These are phyloP conservation scores for Phrynocephalus vlangalii DNA, from an alignment of 2,797 vertebrate genomes.

Conservation along the genomic window DNA sequence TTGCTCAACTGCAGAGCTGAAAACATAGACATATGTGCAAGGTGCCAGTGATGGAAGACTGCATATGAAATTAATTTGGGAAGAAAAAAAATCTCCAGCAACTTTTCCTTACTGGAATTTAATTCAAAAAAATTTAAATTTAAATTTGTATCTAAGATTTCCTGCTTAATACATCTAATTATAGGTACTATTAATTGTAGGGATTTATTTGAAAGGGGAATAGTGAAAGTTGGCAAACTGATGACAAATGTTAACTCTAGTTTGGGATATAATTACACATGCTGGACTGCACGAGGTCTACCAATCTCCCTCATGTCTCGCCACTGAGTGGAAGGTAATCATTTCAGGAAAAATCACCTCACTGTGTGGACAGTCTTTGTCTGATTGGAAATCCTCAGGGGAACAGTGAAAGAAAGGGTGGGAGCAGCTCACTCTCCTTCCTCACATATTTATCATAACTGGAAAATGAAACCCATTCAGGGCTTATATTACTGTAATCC, in stretches of 20 bases:
- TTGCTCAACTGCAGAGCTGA: conserved; percentile 72
- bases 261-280: not conserved
- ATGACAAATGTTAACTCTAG: not conserved
- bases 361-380: not conserved
- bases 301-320: not conserved
- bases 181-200: not conserved
- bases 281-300: not conserved
- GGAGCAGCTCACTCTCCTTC: not conserved
- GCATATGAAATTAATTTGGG: conserved; percentile 35
- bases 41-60: conserved; percentile 66
- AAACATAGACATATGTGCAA: conserved; percentile 69
- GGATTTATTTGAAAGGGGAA: not conserved
- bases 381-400: not conserved
- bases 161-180: not conserved
- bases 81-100: not conserved
- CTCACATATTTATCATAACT: not conserved
- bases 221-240: not conserved
- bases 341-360: not conserved
- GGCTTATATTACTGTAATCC: not conserved
- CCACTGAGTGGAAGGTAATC: not conserved
- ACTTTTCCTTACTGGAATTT: conserved; percentile 12
- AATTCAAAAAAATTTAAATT: not conserved
- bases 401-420: not conserved
- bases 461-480: not conserved
- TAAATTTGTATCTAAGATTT: not conserved